Base-by-base conservation (phyloP, 2,797 vertebrate species). In the Oreortyx pictus region DNA sequence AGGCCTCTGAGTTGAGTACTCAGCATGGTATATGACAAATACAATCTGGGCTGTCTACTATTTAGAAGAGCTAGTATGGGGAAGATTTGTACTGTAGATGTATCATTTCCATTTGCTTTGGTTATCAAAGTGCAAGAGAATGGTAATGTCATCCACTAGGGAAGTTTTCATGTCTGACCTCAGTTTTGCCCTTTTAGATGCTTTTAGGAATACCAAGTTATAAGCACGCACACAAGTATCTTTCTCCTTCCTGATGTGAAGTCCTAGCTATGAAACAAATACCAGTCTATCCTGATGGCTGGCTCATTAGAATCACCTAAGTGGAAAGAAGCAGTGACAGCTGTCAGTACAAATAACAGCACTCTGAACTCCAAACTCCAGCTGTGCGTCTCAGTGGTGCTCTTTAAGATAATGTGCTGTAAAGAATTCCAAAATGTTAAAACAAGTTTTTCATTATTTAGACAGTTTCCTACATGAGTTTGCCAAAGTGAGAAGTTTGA, bases 271-370 rank as follows among this genome's bases (percentile, higher is more conserved):
- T 82, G 88, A 77, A 93, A 88, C 68, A 79, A 87, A 44, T 6
- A 52, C 37, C 64, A 6, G 4, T 52, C 62, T 49, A 11, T 86
- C 11, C 0, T 71, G 82, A 81, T 0, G 3, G 57, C 35, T 65
- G 60, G 7, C 83, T 92, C 74, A n/a, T 92, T 89, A 92, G 61
- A 61, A 50, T 75, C 68, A 46, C 68, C 74, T 76, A 37, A 73
- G 81, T 79, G 81, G 49, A 90, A 77, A 88, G 90, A 50, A 82
- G 54, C 4, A 0, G 83, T 88, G 92, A 61, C 91, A 94, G 85
- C 80, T 86, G 83, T 82, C 80, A 82, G 75, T 91, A 82, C 0
- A 2, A 92, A 66, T 92, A 62, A 86, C 68, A 41, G 43, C 13
- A 18, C 59, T 76, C n/a, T 19, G 44, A 87, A 66, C 56, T 89